Conservation (phyloP, 2,888 invertebrate species). For the Yponomeuta sedellus region DNA sequence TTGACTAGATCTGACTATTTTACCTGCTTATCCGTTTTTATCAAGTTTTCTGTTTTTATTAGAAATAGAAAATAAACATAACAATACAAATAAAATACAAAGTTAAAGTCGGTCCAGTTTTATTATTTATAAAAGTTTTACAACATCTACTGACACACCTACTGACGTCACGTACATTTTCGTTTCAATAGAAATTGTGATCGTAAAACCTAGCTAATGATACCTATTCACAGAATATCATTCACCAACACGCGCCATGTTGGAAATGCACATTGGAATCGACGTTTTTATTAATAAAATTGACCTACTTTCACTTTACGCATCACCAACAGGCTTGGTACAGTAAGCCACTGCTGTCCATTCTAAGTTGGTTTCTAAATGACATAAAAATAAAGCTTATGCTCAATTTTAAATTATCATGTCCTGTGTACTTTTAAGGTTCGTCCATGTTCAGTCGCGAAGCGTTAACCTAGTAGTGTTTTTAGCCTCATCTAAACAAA, state of each 20-base stretch:
- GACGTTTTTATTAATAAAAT: not conserved
- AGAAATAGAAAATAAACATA: too few relatives aligned
- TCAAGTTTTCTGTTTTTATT: too few relatives aligned
- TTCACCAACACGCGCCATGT: not conserved
- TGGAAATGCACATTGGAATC: not conserved
- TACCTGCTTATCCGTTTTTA: too few relatives aligned
- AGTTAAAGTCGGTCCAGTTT: too few relatives aligned
- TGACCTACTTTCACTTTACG: not conserved
- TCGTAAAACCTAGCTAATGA: not conserved
- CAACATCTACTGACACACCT: too few relatives aligned
- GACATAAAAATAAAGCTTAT: not conserved
- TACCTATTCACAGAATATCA: not conserved
- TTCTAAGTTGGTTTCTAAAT: not conserved
- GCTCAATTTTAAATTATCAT: not conserved
- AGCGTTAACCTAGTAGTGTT: not conserved
- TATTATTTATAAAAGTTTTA: too few relatives aligned
- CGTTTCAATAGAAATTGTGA: too few relatives aligned
- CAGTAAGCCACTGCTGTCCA: not conserved
- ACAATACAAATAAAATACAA: too few relatives aligned
- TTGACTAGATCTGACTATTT: too few relatives aligned
- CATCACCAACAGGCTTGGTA: not conserved
- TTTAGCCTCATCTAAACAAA: not conserved
- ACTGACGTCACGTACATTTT: too few relatives aligned
- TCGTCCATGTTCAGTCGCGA: not conserved
- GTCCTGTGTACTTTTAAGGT: not conserved